Base-by-base conservation (phyloP, 2,113 vertebrate genomes). In the Syngnathus scovelli region DNA sequence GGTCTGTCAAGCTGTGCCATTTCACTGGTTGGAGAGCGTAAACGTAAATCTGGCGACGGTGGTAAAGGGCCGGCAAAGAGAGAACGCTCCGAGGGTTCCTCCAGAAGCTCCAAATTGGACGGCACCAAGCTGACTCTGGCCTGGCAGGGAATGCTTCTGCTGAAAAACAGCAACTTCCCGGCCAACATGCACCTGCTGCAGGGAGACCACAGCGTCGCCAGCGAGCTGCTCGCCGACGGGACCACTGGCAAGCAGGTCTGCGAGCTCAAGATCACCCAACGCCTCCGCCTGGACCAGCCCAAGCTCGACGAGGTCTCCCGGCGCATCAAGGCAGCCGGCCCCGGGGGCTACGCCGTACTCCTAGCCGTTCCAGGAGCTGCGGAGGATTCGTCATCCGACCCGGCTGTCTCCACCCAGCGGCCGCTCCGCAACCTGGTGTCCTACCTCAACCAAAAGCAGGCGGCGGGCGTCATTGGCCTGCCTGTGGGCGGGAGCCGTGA, bases 361-460 rank as follows among this genome's bases (percentile, higher is more conserved):
- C 74, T 99, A 74, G 97, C 97, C 3, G 93, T 99, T 78, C 96
- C 96, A 36, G 94, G 95, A 5, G 81, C 86, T 69, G 92, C 93
- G 0, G 97, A 98, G 80, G 92, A 87, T 78, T 87, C 92, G 2
- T 84, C 92, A 0, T 90, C 92, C 0, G 94, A 94, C 75, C 87
- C 92, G 60, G 92, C 94, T 71, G 92, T 92, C 51, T 96, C 96
- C 56, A 98, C 97, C 21, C 96, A 98, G 88, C 92, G 96, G 81
- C 97, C 97, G 0, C 93, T 99, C 81, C 95, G 96, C 86, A 99
- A 99, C 93, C 94, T 99, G 90, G 97, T 99, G 85, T 99, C 96
- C 78, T 99, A 99, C 81, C 92, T 99, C 92, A 99, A 98, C 92
- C 97, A 99, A 94, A 99, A 99, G 90, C 96, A 99, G 89, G 97